Base-by-base conservation (phyloP, 1,140 invertebrate genomes). In the Harpegnathos saltator region DNA sequence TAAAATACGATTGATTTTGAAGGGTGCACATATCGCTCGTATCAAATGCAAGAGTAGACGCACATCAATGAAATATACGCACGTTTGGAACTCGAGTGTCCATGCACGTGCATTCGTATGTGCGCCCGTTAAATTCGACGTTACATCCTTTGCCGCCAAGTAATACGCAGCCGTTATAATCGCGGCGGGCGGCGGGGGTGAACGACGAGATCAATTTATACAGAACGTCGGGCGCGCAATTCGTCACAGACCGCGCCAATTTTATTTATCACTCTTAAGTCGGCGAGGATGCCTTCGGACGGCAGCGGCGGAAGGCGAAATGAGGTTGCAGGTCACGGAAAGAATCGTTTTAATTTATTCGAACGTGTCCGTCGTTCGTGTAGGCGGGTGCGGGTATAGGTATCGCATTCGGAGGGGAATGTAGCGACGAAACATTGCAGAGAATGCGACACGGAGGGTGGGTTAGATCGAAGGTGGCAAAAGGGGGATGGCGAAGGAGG, bases 261-360 rank as follows among this genome's bases (percentile, higher is more conserved):
- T 75, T 80, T 80, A 80, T 80, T 69, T 80, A 80, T 80, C 38
- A 24, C 33, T 17, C 33, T 80, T 54, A 87, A 62, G 62, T 69
- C 54, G 24, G 72, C 74, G 50, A 69, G 29, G 66, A 74, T 71
- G 66, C 19, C 44, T 52, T 26, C 44, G 61, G 66, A 61, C 65
- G n/a, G 7, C 65, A 14, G 7, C 9, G 63, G 14, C 15, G 54
- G 56, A 26, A 7, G 14, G 12, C 15, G 56, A 84, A 62, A 74
- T 74, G 78, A 82, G 78, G 66, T 61, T 82, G 78, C 78, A 78
- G 75, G 52, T 80, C 75, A 80, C 75, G 75, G 14, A 62, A 72
- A 89, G 65, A 69, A 85, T 86, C 86, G 63, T 90, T 88, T 85
- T 82, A 88, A 88, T 85, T 88, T 88, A 90, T 89, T 85, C 65